Conservation (phyloP, 2,888 invertebrate species). For the Sepiola atlantica region DNA sequence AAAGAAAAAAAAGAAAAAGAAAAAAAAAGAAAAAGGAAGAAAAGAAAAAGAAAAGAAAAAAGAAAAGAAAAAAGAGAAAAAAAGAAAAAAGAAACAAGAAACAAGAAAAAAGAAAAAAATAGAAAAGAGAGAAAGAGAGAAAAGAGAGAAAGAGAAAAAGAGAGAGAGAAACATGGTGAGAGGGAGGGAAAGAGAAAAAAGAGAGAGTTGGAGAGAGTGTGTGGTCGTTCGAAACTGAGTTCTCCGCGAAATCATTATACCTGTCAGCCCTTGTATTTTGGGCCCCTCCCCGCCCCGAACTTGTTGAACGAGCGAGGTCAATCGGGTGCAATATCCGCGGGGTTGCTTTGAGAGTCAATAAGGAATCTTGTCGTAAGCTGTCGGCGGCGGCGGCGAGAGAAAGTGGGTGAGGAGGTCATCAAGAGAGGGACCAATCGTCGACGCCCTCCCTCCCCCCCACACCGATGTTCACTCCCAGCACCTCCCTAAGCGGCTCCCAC, state of each 20-base stretch:
- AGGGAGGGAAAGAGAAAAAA: neutral
- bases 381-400: neutral
- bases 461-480: too few species aligned
- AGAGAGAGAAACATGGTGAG: neutral
- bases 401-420: slow-evolving; percentile 22
- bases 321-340: slow-evolving; percentile 12
- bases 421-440: neutral
- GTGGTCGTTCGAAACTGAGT: neutral
- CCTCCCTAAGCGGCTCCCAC: too few species aligned
- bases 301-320: neutral
- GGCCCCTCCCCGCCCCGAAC: neutral
- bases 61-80: neutral
- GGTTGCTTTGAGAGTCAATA: slow-evolving; percentile 6
- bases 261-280: neutral
- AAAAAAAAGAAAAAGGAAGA: too few species aligned
- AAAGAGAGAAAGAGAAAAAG: neutral
- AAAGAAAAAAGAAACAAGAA: neutral
- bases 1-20: too few species aligned
- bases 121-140: rapidly evolving
- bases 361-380: neutral
- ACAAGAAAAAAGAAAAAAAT: neutral
- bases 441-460: neutral
- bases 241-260: neutral
- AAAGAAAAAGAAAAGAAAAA: too few species aligned
- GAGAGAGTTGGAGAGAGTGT: neutral